A percentile compares a stretch with the other conserved stretches of the same genome.
Evolutionary conservation across 2,113 vertebrate species (phyloP).

Genomic region (Crotalus viridis): DNA sequence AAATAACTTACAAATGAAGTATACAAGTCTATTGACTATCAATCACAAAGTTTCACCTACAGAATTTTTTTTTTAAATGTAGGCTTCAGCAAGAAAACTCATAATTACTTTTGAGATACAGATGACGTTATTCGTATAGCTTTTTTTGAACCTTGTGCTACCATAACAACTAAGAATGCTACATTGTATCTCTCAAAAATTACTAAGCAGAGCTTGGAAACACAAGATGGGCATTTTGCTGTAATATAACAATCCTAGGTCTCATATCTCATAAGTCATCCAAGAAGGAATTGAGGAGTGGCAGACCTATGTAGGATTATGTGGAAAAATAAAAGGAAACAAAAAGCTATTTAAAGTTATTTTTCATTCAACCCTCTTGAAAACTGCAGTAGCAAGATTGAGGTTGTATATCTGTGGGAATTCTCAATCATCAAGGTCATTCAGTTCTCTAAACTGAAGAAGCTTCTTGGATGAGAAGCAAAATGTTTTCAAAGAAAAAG

Average conservation of each 20-base stretch:
- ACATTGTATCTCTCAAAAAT: not conserved
- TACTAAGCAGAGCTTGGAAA: not conserved
- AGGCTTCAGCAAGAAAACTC: not conserved
- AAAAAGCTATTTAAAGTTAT: not conserved
- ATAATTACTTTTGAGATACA: not conserved
- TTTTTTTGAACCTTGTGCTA: not conserved
- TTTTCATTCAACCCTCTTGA: not conserved
- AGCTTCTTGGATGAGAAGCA: not conserved
- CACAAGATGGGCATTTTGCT: not conserved
- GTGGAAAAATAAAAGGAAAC: not conserved
- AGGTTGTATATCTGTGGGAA: not conserved
- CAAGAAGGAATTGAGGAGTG: not conserved
- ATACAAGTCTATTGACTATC: not conserved
- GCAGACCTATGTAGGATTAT: not conserved
- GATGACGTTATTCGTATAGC: not conserved
- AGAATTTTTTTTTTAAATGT: not conserved
- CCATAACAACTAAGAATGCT: not conserved
- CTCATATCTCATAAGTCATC: not conserved
- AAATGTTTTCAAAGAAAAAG: not conserved
- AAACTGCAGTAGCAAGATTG: not conserved
- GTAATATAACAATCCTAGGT: not conserved
- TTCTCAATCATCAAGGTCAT: not conserved
- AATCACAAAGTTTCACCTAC: not conserved
- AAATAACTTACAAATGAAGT: not conserved
- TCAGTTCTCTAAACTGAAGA: not conserved